A percentile compares a stretch with the other conserved stretches of the same genome.
Conservation (phyloP, 2,888 invertebrate species). For the Noctua fimbriata region DNA sequence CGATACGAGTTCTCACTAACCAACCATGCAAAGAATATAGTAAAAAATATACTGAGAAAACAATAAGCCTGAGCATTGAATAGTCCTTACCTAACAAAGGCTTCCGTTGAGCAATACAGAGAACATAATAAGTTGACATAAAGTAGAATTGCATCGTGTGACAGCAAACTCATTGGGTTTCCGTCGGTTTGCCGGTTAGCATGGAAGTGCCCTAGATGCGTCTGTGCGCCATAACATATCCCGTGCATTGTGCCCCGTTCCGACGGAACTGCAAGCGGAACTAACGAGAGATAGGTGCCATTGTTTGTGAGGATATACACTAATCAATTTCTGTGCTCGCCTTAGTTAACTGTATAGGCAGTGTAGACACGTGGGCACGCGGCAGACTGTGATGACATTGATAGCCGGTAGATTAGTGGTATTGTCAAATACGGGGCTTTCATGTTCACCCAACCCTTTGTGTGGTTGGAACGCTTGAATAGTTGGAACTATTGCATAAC, state of each 20-base stretch:
- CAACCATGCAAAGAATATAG: background rate
- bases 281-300: constrained; percentile 34
- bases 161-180: constrained; percentile 28
- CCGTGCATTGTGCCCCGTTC: constrained; percentile 38
- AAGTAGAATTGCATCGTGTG: constrained; percentile 7
- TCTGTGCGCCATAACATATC: constrained; percentile 33
- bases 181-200: constrained; percentile 13
- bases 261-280: constrained; percentile 49
- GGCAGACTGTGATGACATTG: constrained; percentile 14
- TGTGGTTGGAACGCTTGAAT: background rate
- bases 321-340: constrained; percentile 45
- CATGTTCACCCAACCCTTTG: background rate
- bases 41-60: background rate
- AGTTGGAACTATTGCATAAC: background rate
- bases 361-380: background rate
- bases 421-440: constrained; percentile 2
- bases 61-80: background rate
- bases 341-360: constrained; percentile 25
- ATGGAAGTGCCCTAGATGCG: constrained; percentile 25
- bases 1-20: background rate
- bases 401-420: constrained; percentile 12
- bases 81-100: background rate
- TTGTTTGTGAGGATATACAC: constrained; percentile 36
- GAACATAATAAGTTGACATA: constrained; percentile 11
- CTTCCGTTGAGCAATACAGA: background rate